Base-by-base conservation (phyloP, 2,113 vertebrate species). In the Otis tarda region DNA sequence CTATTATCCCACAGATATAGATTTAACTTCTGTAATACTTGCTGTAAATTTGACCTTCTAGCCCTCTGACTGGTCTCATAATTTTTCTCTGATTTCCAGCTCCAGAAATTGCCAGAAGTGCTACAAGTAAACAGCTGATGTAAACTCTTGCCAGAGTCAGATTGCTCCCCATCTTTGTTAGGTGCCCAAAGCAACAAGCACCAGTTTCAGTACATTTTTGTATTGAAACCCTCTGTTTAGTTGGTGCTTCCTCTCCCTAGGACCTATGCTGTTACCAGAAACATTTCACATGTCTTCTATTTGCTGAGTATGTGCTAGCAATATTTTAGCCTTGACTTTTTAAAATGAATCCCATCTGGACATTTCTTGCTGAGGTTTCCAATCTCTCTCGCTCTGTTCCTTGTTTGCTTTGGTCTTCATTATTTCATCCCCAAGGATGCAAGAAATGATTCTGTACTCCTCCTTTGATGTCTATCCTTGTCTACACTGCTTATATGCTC, bases 261-360 rank as follows among this genome's bases (percentile, higher is more conserved):
- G 89, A 90, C 43, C 64, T 93, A 20, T 64, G 80, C 37, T 90
- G 43, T 92, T 89, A 77, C n/a, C 23, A 93, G 89, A 94, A 93
- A 83, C 37, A 59, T 90, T 94, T 86, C 73, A 59, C 56, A 81
- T 89, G 77, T 89, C 83, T 92, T 95, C 47, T 89, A 3, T 89
- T 96, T 94, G 91, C 89, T 90, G 89, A 94, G 79, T 90, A 77
- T 92, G 59, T 96, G 83, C 76, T 95, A 93, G 91, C 64, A 87
- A 74, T 92, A 92, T 92, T 94, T 95, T 89, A 94, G 91, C 93
- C 86, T 93, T 93, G 89, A 70, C 80, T 94, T 95, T 89, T 95
- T 39, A 92, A 96, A 97, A 95, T 95, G 1, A 97, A 86, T 96
- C 60, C 96, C 96, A 97, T 95, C 93, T 94, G 96, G 86, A 90